These are phyloP conservation scores for Dichetophora obliterata DNA, from an alignment of 2,888 invertebrate species.

Conservation along the genomic window DNA sequence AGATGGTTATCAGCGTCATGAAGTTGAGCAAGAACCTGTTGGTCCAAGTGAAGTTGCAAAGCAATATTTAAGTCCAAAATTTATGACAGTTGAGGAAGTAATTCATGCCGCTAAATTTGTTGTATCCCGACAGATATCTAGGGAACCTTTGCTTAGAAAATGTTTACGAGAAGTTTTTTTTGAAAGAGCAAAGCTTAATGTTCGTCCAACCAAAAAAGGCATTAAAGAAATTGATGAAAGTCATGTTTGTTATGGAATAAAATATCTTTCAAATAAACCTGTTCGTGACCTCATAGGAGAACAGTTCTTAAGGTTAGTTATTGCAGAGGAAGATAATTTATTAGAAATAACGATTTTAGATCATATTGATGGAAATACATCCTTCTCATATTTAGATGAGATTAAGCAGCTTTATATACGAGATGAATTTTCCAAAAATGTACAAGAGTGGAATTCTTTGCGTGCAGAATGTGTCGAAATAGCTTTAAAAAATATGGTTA, in stretches of 20 bases:
- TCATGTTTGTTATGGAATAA: conserved; percentile 88
- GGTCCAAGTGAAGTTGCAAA: conserved; percentile 87
- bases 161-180: conserved; percentile 88
- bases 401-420: conserved; percentile 78
- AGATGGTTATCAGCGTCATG: conserved; percentile 95
- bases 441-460: conserved; percentile 95
- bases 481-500: conserved; percentile 88
- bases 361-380: conserved; percentile 83
- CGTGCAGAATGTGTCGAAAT: conserved; percentile 89
- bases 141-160: conserved; percentile 90
- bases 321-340: conserved; percentile 87
- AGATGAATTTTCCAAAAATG: conserved; percentile 95
- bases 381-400: conserved; percentile 86
- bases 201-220: conserved; percentile 90
- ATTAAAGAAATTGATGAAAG: conserved; percentile 95
- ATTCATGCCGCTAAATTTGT: conserved; percentile 92
- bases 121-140: conserved; percentile 93
- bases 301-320: conserved; percentile 86
- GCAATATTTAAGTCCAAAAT: conserved; percentile 79
- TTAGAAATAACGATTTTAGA: conserved; percentile 81
- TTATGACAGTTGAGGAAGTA: conserved; percentile 83
- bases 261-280: conserved; percentile 93
- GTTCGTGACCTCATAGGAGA: conserved; percentile 90
- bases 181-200: conserved; percentile 87
- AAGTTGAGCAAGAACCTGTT: conserved; percentile 92